A percentile compares a stretch with the other conserved stretches of the same genome.
These are phyloP conservation scores for Onychorhynchus coronatus DNA, from an alignment of 2,113 vertebrate species.

Conservation along the genomic window DNA sequence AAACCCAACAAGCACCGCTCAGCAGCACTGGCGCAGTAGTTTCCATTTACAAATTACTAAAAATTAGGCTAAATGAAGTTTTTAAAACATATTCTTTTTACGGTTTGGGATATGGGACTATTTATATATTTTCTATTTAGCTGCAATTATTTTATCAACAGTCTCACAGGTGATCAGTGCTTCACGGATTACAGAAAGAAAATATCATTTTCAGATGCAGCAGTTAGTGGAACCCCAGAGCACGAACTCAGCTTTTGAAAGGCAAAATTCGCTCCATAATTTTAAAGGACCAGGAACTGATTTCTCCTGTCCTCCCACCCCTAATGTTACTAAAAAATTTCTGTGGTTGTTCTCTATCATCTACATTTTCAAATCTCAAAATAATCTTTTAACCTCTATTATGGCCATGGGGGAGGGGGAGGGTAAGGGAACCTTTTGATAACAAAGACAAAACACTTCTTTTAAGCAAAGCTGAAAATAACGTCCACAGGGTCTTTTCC, in stretches of 20 bases:
- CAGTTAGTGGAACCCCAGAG: not conserved
- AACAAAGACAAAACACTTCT: not conserved
- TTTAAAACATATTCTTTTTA: not conserved
- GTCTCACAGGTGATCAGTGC: not conserved
- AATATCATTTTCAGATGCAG: not conserved
- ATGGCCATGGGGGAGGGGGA: not conserved
- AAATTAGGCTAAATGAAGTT: not conserved
- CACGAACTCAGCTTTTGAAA: rapidly evolving
- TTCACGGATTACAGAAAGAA: not conserved
- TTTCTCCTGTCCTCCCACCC: not conserved
- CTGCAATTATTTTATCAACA: not conserved
- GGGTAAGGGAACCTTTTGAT: not conserved
- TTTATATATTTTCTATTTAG: not conserved
- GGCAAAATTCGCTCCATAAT: not conserved
- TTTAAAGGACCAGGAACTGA: not conserved
- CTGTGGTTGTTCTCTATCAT: not conserved
- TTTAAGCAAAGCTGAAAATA: not conserved
- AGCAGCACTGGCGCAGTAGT: not conserved
- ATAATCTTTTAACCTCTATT: not conserved
- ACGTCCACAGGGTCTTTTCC: not conserved
- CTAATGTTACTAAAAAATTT: rapidly evolving
- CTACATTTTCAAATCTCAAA: not conserved
- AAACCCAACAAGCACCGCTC: rapidly evolving
- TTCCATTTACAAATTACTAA: not conserved
- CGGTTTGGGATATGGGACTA: not conserved